phyloP scores from a whole-genome alignment of 2,888 invertebrate species.

The Arrhopalites spinosus region DNA sequence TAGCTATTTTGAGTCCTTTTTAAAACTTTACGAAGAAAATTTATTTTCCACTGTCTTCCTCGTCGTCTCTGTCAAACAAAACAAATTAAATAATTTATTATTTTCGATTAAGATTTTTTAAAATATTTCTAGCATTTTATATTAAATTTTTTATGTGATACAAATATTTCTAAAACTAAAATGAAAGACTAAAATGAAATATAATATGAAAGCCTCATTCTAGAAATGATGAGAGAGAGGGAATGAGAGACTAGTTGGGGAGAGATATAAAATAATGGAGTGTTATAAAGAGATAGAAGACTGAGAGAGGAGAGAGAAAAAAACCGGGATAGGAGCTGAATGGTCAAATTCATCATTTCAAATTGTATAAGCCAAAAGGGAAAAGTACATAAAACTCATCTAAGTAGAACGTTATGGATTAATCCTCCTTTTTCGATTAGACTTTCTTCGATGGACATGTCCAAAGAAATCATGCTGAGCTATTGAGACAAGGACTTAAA shows the following conservation, averaged over 20 bases:
- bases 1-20: conserved; percentile 52
- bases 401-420: conserved; percentile 33
- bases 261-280: no score
- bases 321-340: neutral
- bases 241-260: no score
- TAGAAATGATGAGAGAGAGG: no score
- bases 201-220: no score
- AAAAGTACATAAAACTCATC: conserved; percentile 11
- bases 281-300: no score
- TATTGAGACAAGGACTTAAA: conserved; percentile 36
- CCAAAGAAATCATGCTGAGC: conserved; percentile 51
- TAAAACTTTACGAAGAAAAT: conserved; percentile 3
- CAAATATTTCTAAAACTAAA: no score
- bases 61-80: neutral
- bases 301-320: no score
- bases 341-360: neutral
- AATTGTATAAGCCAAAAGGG: neutral
- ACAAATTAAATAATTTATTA: no score
- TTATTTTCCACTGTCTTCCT: neutral
- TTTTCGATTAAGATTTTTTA: no score
- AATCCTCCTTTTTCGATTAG: conserved; percentile 51
- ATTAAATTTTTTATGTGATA: no score
- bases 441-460: conserved; percentile 46
- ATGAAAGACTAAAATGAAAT: no score
- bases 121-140: no score